These are phyloP conservation scores for Aspidiotus destructor DNA, from an alignment of 2,888 invertebrate species.

Conservation along the genomic window DNA sequence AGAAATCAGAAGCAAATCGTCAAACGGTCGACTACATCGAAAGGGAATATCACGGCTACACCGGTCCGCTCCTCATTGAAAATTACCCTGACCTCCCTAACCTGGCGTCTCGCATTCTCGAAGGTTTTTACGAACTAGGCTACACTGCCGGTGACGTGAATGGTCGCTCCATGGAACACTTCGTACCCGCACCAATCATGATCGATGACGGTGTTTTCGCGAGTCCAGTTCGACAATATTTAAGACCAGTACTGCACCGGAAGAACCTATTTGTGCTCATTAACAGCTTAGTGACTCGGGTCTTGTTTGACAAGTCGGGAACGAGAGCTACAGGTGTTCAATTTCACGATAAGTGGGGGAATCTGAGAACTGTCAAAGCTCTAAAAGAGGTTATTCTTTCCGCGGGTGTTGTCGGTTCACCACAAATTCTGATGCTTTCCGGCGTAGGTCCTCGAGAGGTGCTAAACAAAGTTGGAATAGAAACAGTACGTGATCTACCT, in stretches of 20 bases:
- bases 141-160: constrained; percentile 43
- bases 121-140: constrained; percentile 42
- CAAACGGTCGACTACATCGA: constrained; percentile 39
- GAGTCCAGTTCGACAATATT: constrained; percentile 49
- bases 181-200: constrained; percentile 39
- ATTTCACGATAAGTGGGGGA: constrained; percentile 47
- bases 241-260: constrained; percentile 41
- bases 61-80: constrained; percentile 43
- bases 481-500: constrained; percentile 44
- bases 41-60: constrained; percentile 43
- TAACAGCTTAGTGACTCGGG: constrained; percentile 46
- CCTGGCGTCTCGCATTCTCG: constrained; percentile 41
- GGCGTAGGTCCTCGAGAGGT: constrained; percentile 52
- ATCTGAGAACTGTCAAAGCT: constrained; percentile 47
- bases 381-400: constrained; percentile 55
- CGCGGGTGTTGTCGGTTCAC: constrained; percentile 56
- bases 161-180: constrained; percentile 38
- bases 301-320: constrained; percentile 45
- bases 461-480: constrained; percentile 45
- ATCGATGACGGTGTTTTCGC: constrained; percentile 38
- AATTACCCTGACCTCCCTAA: constrained; percentile 42
- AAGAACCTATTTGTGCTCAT: constrained; percentile 43
- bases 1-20: constrained; percentile 43
- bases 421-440: constrained; percentile 59
- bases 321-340: constrained; percentile 67